Evolutionary conservation across 1,140 invertebrate genomes (phyloP).

Genomic region (Drosophila busckii): DNA sequence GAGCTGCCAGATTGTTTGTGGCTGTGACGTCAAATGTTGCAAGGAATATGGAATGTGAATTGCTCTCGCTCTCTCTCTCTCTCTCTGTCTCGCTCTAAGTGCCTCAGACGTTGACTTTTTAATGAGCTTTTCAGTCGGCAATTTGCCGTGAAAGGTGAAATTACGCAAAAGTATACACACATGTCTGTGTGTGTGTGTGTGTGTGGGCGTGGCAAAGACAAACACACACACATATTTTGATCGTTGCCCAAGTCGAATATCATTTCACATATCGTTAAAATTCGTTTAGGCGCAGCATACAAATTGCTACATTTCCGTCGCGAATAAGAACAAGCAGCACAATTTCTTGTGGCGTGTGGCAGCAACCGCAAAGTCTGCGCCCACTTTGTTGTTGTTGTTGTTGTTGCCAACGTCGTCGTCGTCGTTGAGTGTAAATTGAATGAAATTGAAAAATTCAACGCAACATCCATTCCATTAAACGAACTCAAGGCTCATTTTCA

Average conservation of each 20-base stretch:
- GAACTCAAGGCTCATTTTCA: constrained; percentile 72
- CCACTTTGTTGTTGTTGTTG: too few species aligned
- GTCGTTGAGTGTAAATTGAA: constrained; percentile 65
- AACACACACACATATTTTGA: constrained; percentile 55
- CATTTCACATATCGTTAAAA: constrained; percentile 77
- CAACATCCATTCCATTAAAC: constrained; percentile 73
- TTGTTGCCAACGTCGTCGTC: too few species aligned
- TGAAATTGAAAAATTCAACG: constrained; percentile 77
- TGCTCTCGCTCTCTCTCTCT: not conserved
- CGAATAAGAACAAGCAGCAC: too few species aligned
- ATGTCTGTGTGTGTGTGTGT: not conserved
- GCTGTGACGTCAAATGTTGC: constrained; percentile 27
- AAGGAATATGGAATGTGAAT: constrained; percentile 22
- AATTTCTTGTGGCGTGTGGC: too few species aligned
- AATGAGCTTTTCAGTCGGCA: constrained; percentile 62
- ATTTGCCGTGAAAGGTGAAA: constrained; percentile 67
- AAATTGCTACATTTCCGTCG: constrained; percentile 75
- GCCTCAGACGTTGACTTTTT: constrained; percentile 65
- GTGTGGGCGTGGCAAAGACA: constrained; percentile 23
- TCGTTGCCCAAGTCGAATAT: constrained; percentile 64
- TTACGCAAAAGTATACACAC: constrained; percentile 22
- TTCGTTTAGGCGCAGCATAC: constrained; percentile 75
- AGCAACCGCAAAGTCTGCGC: too few species aligned
- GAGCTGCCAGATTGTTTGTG: constrained; percentile 48
- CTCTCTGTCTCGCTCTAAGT: constrained; percentile 40